Conservation (phyloP, 2,888 invertebrate species). For the Orchesellides sinensis region DNA sequence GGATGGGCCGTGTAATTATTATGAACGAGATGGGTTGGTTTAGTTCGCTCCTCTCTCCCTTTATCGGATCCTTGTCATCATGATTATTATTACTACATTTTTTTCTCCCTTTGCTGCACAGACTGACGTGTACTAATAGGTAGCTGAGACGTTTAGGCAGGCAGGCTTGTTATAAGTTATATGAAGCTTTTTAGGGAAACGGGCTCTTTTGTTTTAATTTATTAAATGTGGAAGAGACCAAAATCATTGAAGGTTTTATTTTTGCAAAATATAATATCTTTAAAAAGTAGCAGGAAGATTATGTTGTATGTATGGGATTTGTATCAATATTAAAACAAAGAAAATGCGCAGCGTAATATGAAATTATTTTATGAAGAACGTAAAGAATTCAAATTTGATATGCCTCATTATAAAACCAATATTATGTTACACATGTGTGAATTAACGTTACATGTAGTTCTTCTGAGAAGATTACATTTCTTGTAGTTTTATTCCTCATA, state of each 20-base stretch:
- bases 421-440: too few species aligned
- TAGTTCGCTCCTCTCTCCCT: slow-evolving; percentile 66
- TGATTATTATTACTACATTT: slow-evolving; percentile 64
- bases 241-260: slow-evolving; percentile 31
- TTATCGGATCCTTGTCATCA: slow-evolving; percentile 71
- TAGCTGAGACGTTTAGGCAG: slow-evolving; percentile 34
- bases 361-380: slow-evolving; percentile 37
- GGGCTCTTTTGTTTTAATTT: slow-evolving; percentile 66
- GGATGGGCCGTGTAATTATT: slow-evolving; percentile 74
- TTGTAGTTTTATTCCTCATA: too few species aligned
- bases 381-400: slow-evolving; percentile 35
- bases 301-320: neutral
- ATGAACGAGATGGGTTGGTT: slow-evolving; percentile 73
- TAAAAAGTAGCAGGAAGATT: slow-evolving; percentile 3
- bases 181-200: slow-evolving; percentile 29
- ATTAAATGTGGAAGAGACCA: slow-evolving; percentile 54
- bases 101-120: slow-evolving; percentile 29
- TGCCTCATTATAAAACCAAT: too few species aligned
- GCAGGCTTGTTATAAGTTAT: slow-evolving; percentile 1
- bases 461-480: too few species aligned
- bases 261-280: slow-evolving; percentile 30
- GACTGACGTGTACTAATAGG: slow-evolving; percentile 59
- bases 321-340: slow-evolving; percentile 19
- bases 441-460: too few species aligned
- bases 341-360: slow-evolving; percentile 40